Evolutionary conservation across 2,113 vertebrate species (phyloP).

Genomic region (Orycteropus afer): DNA sequence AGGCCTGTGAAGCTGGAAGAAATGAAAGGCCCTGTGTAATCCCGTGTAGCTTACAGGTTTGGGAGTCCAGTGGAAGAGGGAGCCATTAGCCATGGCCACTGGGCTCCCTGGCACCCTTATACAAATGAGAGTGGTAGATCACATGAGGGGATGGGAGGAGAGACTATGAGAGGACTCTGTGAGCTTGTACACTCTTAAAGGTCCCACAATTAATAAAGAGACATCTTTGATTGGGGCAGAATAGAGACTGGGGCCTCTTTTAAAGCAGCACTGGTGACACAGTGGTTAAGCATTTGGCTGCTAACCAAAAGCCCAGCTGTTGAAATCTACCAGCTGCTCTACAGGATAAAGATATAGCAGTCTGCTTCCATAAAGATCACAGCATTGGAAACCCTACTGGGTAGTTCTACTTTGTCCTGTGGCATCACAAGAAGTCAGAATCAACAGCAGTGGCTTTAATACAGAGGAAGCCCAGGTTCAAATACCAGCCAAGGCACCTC

Average conservation of each 20-base stretch:
- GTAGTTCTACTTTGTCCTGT: too few species aligned
- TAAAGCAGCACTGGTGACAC: background rate
- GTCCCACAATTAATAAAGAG: background rate
- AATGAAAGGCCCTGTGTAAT: background rate
- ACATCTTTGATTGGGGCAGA: background rate
- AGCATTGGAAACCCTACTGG: background rate
- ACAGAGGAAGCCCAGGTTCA: background rate
- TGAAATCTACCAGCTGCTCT: background rate
- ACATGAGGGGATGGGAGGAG: too few species aligned
- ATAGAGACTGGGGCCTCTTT: slow-evolving; percentile 15
- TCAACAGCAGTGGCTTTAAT: too few species aligned
- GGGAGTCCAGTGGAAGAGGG: background rate
- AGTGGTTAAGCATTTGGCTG: background rate
- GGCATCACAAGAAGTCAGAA: too few species aligned
- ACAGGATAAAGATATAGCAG: background rate
- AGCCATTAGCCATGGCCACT: background rate
- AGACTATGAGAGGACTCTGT: background rate
- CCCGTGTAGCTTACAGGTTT: too few species aligned
- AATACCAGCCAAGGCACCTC: background rate
- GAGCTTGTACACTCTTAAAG: background rate
- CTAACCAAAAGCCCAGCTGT: background rate
- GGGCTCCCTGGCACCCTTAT: background rate
- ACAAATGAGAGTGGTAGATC: background rate
- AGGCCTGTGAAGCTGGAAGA: background rate
- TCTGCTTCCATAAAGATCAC: background rate